Evolutionary conservation across 2,113 vertebrate genomes (phyloP).

Genomic region (Aphelocoma coerulescens): DNA sequence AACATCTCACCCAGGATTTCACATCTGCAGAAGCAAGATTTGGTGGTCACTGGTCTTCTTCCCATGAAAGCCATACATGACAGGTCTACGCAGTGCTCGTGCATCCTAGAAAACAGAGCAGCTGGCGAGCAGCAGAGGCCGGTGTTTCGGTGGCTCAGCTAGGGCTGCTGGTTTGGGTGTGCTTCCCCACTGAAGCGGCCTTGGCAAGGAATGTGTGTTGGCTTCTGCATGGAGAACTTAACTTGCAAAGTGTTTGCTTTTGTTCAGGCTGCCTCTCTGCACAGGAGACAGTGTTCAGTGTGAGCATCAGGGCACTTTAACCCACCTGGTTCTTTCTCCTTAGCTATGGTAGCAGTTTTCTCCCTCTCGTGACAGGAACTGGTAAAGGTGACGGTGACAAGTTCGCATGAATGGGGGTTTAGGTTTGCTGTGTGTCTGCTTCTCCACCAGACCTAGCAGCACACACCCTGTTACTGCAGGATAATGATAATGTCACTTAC

Average conservation of each 20-base stretch:
- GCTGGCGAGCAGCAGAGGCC: neutral
- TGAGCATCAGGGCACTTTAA: neutral
- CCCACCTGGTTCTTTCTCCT: neutral
- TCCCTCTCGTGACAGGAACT: rapidly evolving
- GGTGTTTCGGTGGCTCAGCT: neutral
- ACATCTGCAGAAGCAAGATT: neutral
- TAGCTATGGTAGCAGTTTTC: neutral
- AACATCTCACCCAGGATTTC: neutral
- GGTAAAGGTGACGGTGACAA: neutral
- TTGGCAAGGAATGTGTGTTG: rapidly evolving
- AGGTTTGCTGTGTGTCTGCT: neutral
- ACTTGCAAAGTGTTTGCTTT: neutral
- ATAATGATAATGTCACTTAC: neutral
- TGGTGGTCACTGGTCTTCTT: neutral
- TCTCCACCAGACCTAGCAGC: neutral
- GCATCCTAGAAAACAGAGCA: neutral
- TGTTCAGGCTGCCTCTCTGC: neutral
- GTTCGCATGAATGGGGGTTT: neutral
- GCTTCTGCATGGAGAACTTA: neutral
- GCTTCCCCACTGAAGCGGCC: neutral
- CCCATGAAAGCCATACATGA: neutral
- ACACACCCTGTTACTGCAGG: neutral
- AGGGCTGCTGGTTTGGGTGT: neutral
- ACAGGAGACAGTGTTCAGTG: neutral
- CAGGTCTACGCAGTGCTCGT: neutral